phyloP scores from a whole-genome alignment of 2,797 vertebrate species.

The Mormyrops boulengeri region DNA sequence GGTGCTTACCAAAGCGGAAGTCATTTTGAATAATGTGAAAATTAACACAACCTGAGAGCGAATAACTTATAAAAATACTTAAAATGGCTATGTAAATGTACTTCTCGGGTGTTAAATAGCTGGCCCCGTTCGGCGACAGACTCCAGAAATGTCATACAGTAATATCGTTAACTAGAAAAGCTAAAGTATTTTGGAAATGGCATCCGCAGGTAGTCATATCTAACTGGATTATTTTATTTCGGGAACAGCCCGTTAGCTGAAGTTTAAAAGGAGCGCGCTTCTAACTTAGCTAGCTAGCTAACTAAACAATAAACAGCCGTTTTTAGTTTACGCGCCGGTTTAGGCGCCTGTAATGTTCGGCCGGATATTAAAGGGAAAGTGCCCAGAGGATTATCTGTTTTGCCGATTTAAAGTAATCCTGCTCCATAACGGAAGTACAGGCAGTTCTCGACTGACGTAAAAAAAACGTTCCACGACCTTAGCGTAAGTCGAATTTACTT shows the following conservation, averaged over 20 bases:
- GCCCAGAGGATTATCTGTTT: neutral
- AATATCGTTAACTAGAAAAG: neutral
- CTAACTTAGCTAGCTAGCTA: neutral
- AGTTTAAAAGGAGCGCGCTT: neutral
- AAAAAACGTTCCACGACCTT: neutral
- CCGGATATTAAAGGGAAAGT: conserved; percentile 49
- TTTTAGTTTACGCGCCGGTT: conserved; percentile 64
- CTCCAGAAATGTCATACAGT: neutral
- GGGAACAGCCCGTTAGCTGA: neutral
- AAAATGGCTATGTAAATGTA: neutral
- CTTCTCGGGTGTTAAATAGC: neutral
- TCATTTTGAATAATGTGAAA: conserved; percentile 39
- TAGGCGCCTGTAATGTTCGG: conserved; percentile 35
- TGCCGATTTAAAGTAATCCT: conserved; percentile 3
- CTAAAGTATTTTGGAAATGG: neutral
- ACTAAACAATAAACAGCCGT: neutral
- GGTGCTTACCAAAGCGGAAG: conserved; percentile 51
- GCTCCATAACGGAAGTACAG: neutral
- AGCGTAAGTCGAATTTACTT: neutral
- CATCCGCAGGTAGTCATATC: neutral
- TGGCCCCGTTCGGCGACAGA: neutral
- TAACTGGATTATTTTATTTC: neutral
- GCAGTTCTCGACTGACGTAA: neutral
- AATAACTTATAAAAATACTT: neutral
- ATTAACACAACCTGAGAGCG: neutral